Percentiles rank a stretch among this genome's conserved stretches.
phyloP scores from a whole-genome alignment of 2,888 invertebrate genomes.

The Chorisops tibialis region DNA sequence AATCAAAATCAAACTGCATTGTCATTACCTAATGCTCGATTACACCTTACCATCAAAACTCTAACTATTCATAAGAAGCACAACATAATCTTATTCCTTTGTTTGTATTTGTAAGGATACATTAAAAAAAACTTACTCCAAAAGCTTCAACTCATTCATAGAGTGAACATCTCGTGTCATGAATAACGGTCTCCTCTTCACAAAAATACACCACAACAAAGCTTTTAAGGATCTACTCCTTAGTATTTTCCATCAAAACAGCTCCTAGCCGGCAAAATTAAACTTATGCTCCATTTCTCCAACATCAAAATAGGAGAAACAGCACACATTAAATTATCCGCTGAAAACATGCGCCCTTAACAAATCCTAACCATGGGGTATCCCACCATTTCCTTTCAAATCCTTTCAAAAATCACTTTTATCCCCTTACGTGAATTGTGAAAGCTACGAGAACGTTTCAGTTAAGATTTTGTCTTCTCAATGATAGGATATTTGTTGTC shows the following conservation, averaged over 20 bases:
- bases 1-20: too few relatives aligned
- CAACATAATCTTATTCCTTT: too few relatives aligned
- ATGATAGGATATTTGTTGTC: slow-evolving; percentile 53
- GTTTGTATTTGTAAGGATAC: too few relatives aligned
- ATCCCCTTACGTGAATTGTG: slow-evolving; percentile 19
- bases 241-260: too few relatives aligned
- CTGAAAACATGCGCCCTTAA: slow-evolving; percentile 19
- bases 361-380: background rate
- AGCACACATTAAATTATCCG: background rate
- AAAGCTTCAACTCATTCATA: slow-evolving; percentile 20
- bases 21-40: too few relatives aligned
- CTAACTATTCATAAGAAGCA: too few relatives aligned
- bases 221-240: too few relatives aligned
- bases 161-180: slow-evolving; percentile 17
- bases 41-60: too few relatives aligned
- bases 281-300: too few relatives aligned
- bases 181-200: background rate
- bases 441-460: slow-evolving; percentile 42
- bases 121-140: too few relatives aligned
- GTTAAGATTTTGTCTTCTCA: slow-evolving; percentile 54
- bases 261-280: too few relatives aligned
- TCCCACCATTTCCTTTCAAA: slow-evolving; percentile 3
- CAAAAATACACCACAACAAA: too few relatives aligned
- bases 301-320: background rate
- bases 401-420: slow-evolving; percentile 20